Base-by-base conservation (phyloP, 2,113 vertebrate genomes). In the Pao palembangensis region DNA sequence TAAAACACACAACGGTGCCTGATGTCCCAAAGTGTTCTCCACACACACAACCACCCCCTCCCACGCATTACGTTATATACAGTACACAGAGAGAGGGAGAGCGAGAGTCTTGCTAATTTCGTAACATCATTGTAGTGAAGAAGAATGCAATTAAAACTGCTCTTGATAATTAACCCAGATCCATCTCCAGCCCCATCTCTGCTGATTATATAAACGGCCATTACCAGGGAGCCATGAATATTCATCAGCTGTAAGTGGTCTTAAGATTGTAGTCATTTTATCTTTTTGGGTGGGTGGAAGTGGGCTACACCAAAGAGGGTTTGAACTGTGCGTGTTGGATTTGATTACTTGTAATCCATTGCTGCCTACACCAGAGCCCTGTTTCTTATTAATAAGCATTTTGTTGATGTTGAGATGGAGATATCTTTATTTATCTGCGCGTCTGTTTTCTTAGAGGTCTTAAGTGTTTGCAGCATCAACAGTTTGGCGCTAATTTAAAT, bases 101-200 rank as follows among this genome's bases (percentile, higher is more conserved):
- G 47, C 54, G 44, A 67, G 63, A 69, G 50, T 51, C 70, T 69
- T 50, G 53, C 78, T 81, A 84, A 84, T 84, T 80, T 12, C 13
- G 64, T 64, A 76, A 76, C 77, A 73, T 68, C 80, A 75, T 80
- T 75, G 81, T 77, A 67, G 68, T 81, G 78, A 75, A 77, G 77
- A 82, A 84, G 84, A 88, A 86, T 74, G 78, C 82, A 83, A 87
- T 87, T 88, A 83, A 86, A 88, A 80, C 68, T 82, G 81, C 72
- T 85, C 82, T 86, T 85, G 81, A 85, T 89, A 84, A 88, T 88
- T 86, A 87, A 86, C 78, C 82, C 78, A 71, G 69, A 83, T 89
- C 77, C 80, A 75, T 83, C 80, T 76, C 73, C 77, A 75, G 64
- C 73, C 67, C 58, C 77, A 77, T 88, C 83, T 83, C 69, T 61